A percentile compares a stretch with the other conserved stretches of the same genome.
These are phyloP conservation scores for Neocrepidodera transversa DNA, from an alignment of 2,888 invertebrate genomes.

Conservation along the genomic window DNA sequence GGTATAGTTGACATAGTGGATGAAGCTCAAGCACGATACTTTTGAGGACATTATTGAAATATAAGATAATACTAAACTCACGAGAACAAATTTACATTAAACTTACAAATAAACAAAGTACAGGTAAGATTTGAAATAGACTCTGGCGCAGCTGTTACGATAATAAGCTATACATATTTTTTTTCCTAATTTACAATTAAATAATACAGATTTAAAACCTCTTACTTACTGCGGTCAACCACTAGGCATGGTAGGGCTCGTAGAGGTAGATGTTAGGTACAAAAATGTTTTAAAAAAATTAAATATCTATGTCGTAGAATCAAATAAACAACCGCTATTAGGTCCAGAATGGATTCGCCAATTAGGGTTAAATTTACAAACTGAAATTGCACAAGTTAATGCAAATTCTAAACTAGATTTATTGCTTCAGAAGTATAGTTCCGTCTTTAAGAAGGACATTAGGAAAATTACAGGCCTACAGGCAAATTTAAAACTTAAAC, in stretches of 20 bases:
- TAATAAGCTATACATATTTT: constrained; percentile 2
- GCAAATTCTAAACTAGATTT: background rate
- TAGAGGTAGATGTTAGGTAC: no score
- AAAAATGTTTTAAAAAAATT: constrained; percentile 7
- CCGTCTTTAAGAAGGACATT: no score
- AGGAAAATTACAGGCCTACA: constrained; percentile 7
- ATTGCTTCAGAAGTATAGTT: constrained; percentile 9
- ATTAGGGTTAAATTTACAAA: no score
- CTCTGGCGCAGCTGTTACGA: constrained; percentile 10
- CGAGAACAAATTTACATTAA: constrained; percentile 8
- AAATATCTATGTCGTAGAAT: constrained; percentile 5
- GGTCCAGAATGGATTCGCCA: constrained; percentile 27
- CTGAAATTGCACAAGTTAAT: constrained; percentile 21
- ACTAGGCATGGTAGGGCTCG: no score
- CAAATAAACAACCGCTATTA: constrained; percentile 40
- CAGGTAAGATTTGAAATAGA: constrained; percentile 20
- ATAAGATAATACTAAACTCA: no score
- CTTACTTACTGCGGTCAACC: constrained; percentile 2
- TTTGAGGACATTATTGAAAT: background rate
- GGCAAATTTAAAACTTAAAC: constrained; percentile 19
- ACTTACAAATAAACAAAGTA: no score
- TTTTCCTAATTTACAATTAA: no score
- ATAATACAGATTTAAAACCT: background rate
- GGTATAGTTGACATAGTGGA: no score
- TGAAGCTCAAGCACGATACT: background rate